phyloP scores from a whole-genome alignment of 2,113 vertebrate species.

The Phocoena phocoena region DNA sequence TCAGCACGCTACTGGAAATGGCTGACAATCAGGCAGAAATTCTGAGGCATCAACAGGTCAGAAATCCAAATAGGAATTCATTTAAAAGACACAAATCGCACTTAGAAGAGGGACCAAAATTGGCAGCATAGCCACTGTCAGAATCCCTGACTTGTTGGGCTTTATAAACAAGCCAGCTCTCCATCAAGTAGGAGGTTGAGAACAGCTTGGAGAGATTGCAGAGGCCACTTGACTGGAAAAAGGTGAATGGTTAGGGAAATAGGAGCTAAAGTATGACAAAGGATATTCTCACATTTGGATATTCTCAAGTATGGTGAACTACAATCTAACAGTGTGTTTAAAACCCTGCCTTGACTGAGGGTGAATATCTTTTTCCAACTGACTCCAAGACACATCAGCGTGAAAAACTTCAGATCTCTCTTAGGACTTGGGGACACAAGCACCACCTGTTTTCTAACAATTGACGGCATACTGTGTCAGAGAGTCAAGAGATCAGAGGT shows the following conservation, averaged over 20 bases:
- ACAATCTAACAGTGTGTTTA: neutral
- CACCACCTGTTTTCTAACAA: neutral
- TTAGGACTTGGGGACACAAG: neutral
- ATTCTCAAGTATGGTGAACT: neutral
- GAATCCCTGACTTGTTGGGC: neutral
- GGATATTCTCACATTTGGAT: neutral
- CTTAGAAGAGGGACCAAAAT: neutral
- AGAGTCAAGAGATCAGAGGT: neutral
- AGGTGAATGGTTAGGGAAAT: neutral
- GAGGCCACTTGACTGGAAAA: neutral
- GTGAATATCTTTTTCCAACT: neutral
- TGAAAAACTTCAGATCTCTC: neutral
- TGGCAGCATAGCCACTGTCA: neutral
- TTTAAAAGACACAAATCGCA: neutral
- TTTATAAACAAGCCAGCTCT: neutral
- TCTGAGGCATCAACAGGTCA: neutral
- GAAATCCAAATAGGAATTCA: neutral
- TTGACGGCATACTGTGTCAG: neutral
- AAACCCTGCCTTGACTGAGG: neutral
- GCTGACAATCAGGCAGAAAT: neutral
- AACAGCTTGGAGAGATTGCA: neutral
- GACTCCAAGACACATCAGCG: neutral
- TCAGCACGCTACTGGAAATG: neutral
- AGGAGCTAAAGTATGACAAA: neutral
- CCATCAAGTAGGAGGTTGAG: accelerated